Evolutionary conservation across 2,888 invertebrate species (phyloP).

Genomic region (Himalopsyche tibetana): DNA sequence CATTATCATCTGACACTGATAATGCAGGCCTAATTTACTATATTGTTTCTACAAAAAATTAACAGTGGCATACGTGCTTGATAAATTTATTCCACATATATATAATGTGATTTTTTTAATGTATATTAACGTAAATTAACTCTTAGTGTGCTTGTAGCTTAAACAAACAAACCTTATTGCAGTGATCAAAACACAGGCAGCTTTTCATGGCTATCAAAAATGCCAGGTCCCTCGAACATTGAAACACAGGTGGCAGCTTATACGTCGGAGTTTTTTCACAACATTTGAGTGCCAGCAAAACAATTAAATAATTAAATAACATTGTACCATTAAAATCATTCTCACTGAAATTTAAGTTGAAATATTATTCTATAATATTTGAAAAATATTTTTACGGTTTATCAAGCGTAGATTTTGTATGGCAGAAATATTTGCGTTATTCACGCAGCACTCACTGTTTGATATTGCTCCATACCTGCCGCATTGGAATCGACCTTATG

Average conservation of each 20-base stretch:
- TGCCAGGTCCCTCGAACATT: not conserved
- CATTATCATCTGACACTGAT: too few species aligned
- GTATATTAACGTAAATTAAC: too few species aligned
- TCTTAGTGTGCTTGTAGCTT: too few species aligned
- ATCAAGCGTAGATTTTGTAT: not conserved
- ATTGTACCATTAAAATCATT: not conserved
- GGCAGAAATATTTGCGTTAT: not conserved
- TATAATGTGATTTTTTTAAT: too few species aligned
- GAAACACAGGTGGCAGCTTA: conserved; percentile 40
- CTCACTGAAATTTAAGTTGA: not conserved
- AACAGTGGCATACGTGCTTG: too few species aligned
- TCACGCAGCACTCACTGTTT: not conserved
- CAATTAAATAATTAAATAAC: not conserved
- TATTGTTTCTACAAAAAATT: too few species aligned
- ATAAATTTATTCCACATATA: too few species aligned
- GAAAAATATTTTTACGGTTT: not conserved
- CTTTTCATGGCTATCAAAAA: conserved; percentile 29
- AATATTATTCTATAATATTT: not conserved
- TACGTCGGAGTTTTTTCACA: not conserved
- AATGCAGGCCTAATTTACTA: too few species aligned
- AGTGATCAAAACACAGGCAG: conserved; percentile 8
- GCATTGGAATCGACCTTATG: conserved; percentile 41
- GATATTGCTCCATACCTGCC: conserved; percentile 5
- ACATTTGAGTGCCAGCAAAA: not conserved
- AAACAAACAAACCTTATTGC: not conserved